phyloP scores from a whole-genome alignment of 1,140 invertebrate species.

The Megathymus violae region DNA sequence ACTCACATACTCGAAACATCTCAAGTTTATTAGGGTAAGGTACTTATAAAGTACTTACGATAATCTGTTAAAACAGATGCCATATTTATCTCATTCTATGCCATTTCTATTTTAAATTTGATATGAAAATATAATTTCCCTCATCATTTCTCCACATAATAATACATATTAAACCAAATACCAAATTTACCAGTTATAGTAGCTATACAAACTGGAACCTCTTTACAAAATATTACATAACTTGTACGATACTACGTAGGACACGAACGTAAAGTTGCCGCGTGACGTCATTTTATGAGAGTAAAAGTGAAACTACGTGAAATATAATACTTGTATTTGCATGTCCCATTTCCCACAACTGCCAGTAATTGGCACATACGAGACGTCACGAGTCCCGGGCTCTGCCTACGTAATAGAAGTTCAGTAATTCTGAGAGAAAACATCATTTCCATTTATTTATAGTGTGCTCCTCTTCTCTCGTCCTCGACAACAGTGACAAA shows the following conservation, averaged over 20 bases:
- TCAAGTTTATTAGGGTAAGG: too few relatives aligned
- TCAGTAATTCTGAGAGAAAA: slow-evolving; percentile 47
- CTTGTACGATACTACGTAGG: neutral
- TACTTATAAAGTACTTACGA: too few relatives aligned
- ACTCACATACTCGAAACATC: neutral
- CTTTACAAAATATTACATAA: neutral
- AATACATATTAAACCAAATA: too few relatives aligned
- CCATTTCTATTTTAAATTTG: too few relatives aligned
- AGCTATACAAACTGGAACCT: too few relatives aligned
- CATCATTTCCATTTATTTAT: slow-evolving; percentile 46
- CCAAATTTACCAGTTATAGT: too few relatives aligned
- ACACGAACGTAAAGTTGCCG: slow-evolving; percentile 8
- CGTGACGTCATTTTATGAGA: neutral
- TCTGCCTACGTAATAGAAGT: slow-evolving; percentile 41
- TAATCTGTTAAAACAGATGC: neutral
- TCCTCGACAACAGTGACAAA: slow-evolving; percentile 39
- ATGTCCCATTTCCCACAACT: slow-evolving; percentile 15
- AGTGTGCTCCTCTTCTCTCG: slow-evolving; percentile 40
- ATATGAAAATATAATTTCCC: too few relatives aligned
- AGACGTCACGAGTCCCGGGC: slow-evolving; percentile 44
- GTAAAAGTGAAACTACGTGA: slow-evolving; percentile 35
- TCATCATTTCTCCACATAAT: too few relatives aligned
- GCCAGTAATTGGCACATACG: slow-evolving; percentile 22
- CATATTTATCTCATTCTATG: too few relatives aligned
- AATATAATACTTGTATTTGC: slow-evolving; percentile 29